These are phyloP conservation scores for Sycophila texana DNA, from an alignment of 2,888 invertebrate species.

Conservation along the genomic window DNA sequence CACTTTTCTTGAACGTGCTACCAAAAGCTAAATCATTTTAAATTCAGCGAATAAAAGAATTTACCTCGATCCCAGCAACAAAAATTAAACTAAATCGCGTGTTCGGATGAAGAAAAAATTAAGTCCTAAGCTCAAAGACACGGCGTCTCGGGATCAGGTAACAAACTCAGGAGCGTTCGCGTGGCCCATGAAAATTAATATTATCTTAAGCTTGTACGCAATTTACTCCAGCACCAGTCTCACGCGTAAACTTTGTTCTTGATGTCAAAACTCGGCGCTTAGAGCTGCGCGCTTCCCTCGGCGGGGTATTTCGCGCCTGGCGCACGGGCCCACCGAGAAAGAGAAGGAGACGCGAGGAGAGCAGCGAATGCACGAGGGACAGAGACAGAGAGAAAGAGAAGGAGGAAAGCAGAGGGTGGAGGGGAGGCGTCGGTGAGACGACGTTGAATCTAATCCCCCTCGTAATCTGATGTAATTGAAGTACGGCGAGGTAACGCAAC, in stretches of 20 bases:
- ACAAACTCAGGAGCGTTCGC: background rate
- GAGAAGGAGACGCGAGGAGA: too few species aligned
- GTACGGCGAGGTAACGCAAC: constrained; percentile 32
- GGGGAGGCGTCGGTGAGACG: background rate
- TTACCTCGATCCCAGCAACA: too few species aligned
- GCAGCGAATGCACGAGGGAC: too few species aligned
- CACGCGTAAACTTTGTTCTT: constrained; percentile 45
- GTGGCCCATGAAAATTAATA: constrained; percentile 39
- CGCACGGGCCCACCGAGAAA: too few species aligned
- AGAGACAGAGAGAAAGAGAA: constrained; percentile 8
- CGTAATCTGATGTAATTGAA: constrained; percentile 56
- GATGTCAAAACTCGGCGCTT: constrained; percentile 37
- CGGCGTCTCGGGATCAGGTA: too few species aligned
- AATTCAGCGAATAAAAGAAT: too few species aligned
- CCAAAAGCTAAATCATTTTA: too few species aligned
- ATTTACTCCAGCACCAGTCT: constrained; percentile 23
- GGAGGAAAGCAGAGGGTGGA: background rate
- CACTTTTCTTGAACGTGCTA: too few species aligned
- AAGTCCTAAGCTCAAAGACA: too few species aligned
- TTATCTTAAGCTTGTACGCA: constrained; percentile 40
- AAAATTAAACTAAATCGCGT: too few species aligned
- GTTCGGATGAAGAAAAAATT: too few species aligned
- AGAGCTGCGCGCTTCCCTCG: constrained; percentile 18
- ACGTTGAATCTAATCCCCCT: background rate
- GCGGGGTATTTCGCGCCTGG: constrained; percentile 11